These are phyloP conservation scores for Drosophila mojavensis DNA, from an alignment of 1,140 invertebrate genomes.

Conservation along the genomic window DNA sequence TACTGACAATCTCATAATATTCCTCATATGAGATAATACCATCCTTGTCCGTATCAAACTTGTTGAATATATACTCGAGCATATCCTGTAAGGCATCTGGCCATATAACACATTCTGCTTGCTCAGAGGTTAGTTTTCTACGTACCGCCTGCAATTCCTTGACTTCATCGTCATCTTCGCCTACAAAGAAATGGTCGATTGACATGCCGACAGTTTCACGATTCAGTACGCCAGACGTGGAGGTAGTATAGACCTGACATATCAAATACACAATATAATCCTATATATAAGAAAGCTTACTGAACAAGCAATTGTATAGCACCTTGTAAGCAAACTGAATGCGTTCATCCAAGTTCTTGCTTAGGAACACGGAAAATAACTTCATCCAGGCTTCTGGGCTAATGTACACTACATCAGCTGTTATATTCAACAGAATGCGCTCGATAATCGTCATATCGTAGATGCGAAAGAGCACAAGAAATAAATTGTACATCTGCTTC, in stretches of 20 bases:
- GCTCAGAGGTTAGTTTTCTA: background rate
- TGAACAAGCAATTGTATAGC: background rate
- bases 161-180: slow-evolving; percentile 76
- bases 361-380: slow-evolving; percentile 68
- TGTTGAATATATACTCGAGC: slow-evolving; percentile 91
- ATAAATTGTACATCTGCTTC: slow-evolving; percentile 70
- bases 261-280: background rate
- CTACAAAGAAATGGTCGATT: slow-evolving; percentile 71
- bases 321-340: slow-evolving; percentile 70
- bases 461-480: slow-evolving; percentile 67
- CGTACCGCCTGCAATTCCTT: slow-evolving; percentile 69
- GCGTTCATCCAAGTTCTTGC: slow-evolving; percentile 51
- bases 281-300: background rate
- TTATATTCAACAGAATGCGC: slow-evolving; percentile 68
- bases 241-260: slow-evolving; percentile 65
- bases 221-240: slow-evolving; percentile 49
- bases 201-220: slow-evolving; percentile 68
- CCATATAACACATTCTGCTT: background rate
- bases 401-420: slow-evolving; percentile 61
- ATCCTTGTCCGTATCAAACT: slow-evolving; percentile 92
- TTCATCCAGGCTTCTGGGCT: slow-evolving; percentile 69
- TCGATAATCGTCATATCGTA: slow-evolving; percentile 72
- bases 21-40: slow-evolving; percentile 90
- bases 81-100: slow-evolving; percentile 86
- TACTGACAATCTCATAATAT: slow-evolving; percentile 87